These are phyloP conservation scores for Platypus cylindrus DNA, from an alignment of 2,888 invertebrate species.

Conservation along the genomic window DNA sequence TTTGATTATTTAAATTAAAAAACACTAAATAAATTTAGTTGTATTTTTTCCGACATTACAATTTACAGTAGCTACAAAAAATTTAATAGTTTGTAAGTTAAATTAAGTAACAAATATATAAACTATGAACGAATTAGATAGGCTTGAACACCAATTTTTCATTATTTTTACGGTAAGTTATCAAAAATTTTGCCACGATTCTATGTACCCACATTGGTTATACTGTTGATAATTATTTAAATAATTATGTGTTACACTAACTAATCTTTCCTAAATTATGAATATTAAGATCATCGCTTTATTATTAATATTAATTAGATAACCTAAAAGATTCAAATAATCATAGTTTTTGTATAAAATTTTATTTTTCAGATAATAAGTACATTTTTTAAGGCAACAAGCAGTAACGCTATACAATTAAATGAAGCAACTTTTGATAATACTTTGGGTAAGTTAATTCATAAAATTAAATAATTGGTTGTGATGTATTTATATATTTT, in stretches of 20 bases:
- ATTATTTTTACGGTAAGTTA: conserved; percentile 11
- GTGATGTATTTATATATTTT: conserved; percentile 25
- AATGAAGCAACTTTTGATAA: conserved; percentile 71
- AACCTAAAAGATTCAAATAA: not conserved
- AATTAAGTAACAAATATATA: conserved; percentile 1
- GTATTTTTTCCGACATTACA: no score
- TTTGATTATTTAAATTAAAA: no score
- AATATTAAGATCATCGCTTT: no score
- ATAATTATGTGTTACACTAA: no score
- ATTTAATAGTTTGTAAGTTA: no score
- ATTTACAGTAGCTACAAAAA: no score
- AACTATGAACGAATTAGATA: conserved; percentile 7
- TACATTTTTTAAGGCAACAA: conserved; percentile 59
- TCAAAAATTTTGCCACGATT: conserved; percentile 11
- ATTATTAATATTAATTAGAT: conserved; percentile 1
- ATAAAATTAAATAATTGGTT: conserved; percentile 6
- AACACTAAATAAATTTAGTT: no score
- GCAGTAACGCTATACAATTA: conserved; percentile 72
- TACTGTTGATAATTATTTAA: no score
- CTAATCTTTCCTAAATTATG: no score
- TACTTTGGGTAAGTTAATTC: conserved; percentile 56
- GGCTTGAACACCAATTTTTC: conserved; percentile 4
- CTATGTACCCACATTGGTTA: no score
- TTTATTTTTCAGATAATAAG: conserved; percentile 36
- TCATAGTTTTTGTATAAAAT: not conserved